Evolutionary conservation across 2,113 vertebrate species (phyloP).

Genomic region (Halichoeres trimaculatus): DNA sequence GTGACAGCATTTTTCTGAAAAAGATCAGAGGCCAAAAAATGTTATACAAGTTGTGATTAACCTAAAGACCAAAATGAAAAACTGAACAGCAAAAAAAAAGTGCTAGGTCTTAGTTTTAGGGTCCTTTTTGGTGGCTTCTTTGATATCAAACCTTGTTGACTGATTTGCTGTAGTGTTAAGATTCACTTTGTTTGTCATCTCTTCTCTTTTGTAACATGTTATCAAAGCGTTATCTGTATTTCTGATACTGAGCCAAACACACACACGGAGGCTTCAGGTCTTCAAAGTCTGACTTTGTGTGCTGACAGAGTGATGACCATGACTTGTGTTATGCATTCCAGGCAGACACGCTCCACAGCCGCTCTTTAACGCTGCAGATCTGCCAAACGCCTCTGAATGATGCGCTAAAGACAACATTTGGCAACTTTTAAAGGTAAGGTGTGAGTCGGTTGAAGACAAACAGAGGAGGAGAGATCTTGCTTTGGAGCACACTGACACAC

Average conservation of each 20-base stretch:
- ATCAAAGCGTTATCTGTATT: too few species aligned
- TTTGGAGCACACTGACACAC: conserved; percentile 41
- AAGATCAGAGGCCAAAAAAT: too few species aligned
- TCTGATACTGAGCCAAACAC: neutral
- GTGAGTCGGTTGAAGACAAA: conserved; percentile 56
- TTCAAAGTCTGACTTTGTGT: conserved; percentile 9
- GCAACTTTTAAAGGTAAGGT: conserved; percentile 48
- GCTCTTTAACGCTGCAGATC: conserved; percentile 66
- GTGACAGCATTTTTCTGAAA: too few species aligned
- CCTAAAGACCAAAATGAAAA: too few species aligned
- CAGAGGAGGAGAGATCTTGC: conserved; percentile 64
- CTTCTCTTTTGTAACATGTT: too few species aligned
- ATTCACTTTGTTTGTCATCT: too few species aligned
- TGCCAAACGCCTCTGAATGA: conserved; percentile 66
- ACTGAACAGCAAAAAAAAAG: too few species aligned
- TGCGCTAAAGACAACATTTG: conserved; percentile 64
- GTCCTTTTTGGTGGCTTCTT: too few species aligned
- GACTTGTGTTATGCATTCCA: conserved; percentile 78
- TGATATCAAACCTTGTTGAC: too few species aligned
- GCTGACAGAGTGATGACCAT: conserved; percentile 68
- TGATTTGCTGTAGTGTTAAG: too few species aligned
- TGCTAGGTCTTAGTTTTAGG: too few species aligned
- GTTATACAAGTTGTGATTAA: neutral
- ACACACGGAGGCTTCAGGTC: neutral
- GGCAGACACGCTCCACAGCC: conserved; percentile 55